Percentiles rank a stretch among this genome's conserved stretches.
Evolutionary conservation across 1,140 invertebrate species (phyloP).

Genomic region (Brachionus manjavacas): DNA sequence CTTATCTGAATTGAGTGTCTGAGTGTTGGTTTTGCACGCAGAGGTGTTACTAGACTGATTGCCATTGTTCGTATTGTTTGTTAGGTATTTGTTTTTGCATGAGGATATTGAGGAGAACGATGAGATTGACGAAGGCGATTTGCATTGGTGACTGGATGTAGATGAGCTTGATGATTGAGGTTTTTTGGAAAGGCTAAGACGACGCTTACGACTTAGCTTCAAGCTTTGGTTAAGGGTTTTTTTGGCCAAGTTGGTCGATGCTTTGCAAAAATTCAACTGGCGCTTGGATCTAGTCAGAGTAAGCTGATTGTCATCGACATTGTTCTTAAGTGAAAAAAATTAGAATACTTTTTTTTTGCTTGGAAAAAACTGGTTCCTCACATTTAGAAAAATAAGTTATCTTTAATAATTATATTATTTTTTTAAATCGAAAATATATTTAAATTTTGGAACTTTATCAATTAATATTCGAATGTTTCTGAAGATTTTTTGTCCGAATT

Average conservation of each 20-base stretch:
- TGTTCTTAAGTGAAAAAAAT: neutral
- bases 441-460: too few relatives aligned
- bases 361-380: too few relatives aligned
- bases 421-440: too few relatives aligned
- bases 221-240: neutral
- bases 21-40: neutral
- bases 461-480: too few relatives aligned
- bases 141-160: conserved; percentile 11
- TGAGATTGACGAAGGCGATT: conserved; percentile 35
- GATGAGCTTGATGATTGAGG: neutral
- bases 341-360: too few relatives aligned
- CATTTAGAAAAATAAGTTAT: too few relatives aligned
- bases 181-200: neutral
- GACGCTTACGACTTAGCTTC: neutral
- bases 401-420: too few relatives aligned
- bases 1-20: neutral
- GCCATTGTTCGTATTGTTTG: neutral
- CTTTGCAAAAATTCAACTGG: neutral
- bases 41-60: neutral
- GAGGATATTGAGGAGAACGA: neutral
- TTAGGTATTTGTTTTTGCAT: conserved; percentile 7
- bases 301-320: neutral
- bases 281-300: conserved; percentile 5
- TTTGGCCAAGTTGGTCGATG: neutral
- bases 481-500: too few relatives aligned